Conservation (phyloP, 2,888 invertebrate genomes). For the Sthenelais limicola region DNA sequence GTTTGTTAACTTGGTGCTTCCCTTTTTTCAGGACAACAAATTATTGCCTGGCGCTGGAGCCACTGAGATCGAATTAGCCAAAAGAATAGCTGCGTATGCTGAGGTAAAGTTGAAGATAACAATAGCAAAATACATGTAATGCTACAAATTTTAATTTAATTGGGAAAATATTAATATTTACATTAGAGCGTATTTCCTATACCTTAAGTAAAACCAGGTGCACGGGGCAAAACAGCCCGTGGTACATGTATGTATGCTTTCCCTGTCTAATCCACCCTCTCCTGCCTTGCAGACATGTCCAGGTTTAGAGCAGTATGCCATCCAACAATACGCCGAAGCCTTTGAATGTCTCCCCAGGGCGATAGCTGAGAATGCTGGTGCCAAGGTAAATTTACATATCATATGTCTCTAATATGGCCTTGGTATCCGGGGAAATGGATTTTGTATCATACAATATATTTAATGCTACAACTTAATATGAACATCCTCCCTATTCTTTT, state of each 20-base stretch:
- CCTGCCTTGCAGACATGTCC: slow-evolving; percentile 82
- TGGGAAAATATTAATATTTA: background rate
- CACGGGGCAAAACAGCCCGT: too few species aligned
- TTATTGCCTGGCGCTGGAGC: slow-evolving; percentile 96
- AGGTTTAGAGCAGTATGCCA: slow-evolving; percentile 97
- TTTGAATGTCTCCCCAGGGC: slow-evolving; percentile 92
- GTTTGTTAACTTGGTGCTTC: slow-evolving; percentile 1
- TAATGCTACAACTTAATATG: too few species aligned
- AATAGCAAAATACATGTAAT: background rate
- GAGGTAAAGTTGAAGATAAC: slow-evolving; percentile 74
- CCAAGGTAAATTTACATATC: slow-evolving; percentile 76
- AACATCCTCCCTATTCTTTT: too few species aligned
- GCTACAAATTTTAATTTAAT: background rate
- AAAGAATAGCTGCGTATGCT: slow-evolving; percentile 87
- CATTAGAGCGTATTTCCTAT: background rate
- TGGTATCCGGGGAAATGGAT: too few species aligned
- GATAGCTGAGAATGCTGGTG: slow-evolving; percentile 94
- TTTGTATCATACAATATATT: too few species aligned
- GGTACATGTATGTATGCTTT: too few species aligned
- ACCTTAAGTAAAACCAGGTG: too few species aligned
- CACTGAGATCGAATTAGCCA: slow-evolving; percentile 92
- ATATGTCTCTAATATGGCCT: too few species aligned
- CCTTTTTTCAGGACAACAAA: slow-evolving; percentile 73
- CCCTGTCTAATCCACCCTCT: too few species aligned
- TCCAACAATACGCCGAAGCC: slow-evolving; percentile 88